A percentile compares a stretch with the other conserved stretches of the same genome.
phyloP scores from a whole-genome alignment of 2,113 vertebrate genomes.

The Cairina moschata region DNA sequence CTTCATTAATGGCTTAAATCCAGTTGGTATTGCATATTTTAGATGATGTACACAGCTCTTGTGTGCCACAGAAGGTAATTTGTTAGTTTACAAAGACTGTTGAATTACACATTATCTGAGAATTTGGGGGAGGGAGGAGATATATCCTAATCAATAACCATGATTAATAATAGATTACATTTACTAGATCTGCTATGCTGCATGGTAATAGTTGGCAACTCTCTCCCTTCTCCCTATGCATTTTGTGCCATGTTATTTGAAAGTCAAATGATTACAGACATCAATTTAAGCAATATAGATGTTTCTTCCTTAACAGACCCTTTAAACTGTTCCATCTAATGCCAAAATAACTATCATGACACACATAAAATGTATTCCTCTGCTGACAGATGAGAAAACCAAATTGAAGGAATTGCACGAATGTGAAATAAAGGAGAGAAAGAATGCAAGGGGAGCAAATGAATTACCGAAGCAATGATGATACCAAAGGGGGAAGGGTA shows the following conservation, averaged over 20 bases:
- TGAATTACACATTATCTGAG: constrained; percentile 56
- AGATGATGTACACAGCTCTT: constrained; percentile 2
- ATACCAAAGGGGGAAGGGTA: neutral
- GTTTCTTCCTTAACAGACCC: constrained; percentile 41
- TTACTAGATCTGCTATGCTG: constrained; percentile 32
- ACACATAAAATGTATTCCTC: constrained; percentile 39
- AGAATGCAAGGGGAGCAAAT: constrained; percentile 4
- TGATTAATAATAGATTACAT: constrained; percentile 59
- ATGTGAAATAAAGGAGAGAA: constrained; percentile 44
- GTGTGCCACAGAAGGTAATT: constrained; percentile 29
- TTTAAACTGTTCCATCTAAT: constrained; percentile 41
- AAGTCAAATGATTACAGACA: constrained; percentile 50
- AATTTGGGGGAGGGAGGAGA: constrained; percentile 1
- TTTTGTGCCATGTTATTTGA: constrained; percentile 27
- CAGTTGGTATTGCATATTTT: neutral
- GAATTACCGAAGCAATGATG: constrained; percentile 21
- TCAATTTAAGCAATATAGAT: constrained; percentile 22
- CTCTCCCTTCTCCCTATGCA: neutral
- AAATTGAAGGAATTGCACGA: constrained; percentile 43
- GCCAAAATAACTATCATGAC: constrained; percentile 17
- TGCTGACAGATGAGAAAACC: constrained; percentile 42
- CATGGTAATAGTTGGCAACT: neutral
- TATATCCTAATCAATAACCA: constrained; percentile 58
- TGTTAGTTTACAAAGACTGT: constrained; percentile 31
- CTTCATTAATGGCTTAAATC: constrained; percentile 39